phyloP scores from a whole-genome alignment of 2,113 vertebrate genomes.

The Actinemys pallida region DNA sequence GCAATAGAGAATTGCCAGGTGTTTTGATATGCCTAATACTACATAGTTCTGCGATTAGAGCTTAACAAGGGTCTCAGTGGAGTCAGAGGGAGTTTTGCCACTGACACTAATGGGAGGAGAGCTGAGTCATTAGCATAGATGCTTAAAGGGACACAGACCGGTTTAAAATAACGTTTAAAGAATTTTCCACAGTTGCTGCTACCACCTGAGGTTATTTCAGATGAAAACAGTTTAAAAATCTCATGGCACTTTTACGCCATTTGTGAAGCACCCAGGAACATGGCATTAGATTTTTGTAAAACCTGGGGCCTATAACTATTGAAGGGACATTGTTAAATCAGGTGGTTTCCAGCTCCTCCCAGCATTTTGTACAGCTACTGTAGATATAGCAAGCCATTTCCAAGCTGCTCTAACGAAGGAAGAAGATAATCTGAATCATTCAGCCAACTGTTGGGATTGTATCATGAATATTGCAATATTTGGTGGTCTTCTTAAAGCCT shows the following conservation, averaged over 20 bases:
- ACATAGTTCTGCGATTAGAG: accelerated
- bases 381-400: too few species aligned
- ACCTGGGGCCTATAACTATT: not conserved
- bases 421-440: too few species aligned
- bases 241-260: not conserved
- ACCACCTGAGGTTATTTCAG: not conserved
- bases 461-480: too few species aligned
- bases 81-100: not conserved
- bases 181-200: not conserved
- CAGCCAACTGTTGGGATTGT: too few species aligned
- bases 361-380: too few species aligned
- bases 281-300: not conserved
- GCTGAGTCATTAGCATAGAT: not conserved
- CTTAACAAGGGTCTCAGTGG: not conserved
- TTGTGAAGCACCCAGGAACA: not conserved
- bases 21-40: not conserved
- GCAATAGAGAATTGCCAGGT: accelerated
- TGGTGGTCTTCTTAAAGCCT: too few species aligned
- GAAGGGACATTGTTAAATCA: too few species aligned
- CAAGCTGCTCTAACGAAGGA: too few species aligned
- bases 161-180: not conserved
- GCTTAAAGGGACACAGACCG: not conserved
- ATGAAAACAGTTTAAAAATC: not conserved
- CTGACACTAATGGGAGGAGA: not conserved
- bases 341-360: too few species aligned